A percentile compares a stretch with the other conserved stretches of the same genome.
Evolutionary conservation across 2,113 vertebrate genomes (phyloP).

Genomic region (Hemiscyllium ocellatum): DNA sequence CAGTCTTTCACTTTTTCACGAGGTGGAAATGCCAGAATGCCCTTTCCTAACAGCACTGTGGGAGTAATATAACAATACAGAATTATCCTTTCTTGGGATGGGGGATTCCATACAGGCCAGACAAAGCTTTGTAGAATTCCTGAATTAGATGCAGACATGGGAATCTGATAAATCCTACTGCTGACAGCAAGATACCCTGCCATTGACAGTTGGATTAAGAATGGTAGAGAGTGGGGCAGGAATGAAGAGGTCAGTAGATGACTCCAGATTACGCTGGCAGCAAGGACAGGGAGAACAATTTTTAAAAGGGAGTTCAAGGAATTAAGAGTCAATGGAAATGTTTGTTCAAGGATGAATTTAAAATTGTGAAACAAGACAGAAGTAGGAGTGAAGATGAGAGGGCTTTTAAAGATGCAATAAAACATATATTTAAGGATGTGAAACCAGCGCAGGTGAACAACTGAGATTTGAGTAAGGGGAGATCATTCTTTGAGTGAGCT

Average conservation of each 20-base stretch:
- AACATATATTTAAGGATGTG: not conserved
- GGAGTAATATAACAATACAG: not conserved
- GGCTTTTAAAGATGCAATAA: not conserved
- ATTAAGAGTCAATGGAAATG: not conserved
- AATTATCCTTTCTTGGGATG: not conserved
- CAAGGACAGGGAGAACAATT: not conserved
- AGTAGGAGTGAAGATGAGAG: not conserved
- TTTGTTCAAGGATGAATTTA: not conserved
- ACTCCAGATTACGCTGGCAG: not conserved
- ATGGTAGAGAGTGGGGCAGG: not conserved
- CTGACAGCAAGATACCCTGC: not conserved
- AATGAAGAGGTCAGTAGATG: not conserved
- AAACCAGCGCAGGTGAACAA: not conserved
- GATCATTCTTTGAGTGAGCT: not conserved
- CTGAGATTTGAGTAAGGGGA: not conserved
- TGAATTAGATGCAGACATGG: not conserved
- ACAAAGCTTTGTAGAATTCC: not conserved
- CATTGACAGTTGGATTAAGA: not conserved
- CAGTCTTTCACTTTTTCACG: not conserved
- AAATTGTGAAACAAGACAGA: not conserved
- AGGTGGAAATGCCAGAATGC: not conserved
- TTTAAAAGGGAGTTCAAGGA: not conserved
- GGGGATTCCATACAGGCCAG: no score
- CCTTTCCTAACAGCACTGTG: not conserved
- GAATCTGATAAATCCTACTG: not conserved